A percentile compares a stretch with the other conserved stretches of the same genome.
phyloP scores from a whole-genome alignment of 2,113 vertebrate genomes.

The Lasiurus cinereus region DNA sequence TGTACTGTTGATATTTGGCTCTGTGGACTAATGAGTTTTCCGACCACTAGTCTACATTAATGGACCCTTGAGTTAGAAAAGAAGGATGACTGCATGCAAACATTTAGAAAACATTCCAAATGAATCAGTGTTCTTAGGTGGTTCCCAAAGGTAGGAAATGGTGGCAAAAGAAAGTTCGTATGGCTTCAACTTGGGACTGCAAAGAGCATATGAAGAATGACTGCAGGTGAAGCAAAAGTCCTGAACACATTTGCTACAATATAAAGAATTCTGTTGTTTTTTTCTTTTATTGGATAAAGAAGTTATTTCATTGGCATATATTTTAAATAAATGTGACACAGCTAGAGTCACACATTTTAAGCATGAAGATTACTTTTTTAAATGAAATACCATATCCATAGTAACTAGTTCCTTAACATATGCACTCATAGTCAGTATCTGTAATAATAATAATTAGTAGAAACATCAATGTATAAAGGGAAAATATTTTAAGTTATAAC shows the following conservation, averaged over 20 bases:
- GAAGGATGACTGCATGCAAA: not conserved
- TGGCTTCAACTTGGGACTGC: not conserved
- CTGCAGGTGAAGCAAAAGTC: not conserved
- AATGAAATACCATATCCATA: not conserved
- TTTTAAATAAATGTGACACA: not conserved
- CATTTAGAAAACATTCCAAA: not conserved
- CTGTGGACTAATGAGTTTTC: too few relatives aligned
- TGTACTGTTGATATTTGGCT: too few relatives aligned
- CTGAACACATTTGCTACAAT: not conserved
- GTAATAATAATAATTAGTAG: not conserved
- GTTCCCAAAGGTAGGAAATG: not conserved
- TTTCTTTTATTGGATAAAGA: not conserved
- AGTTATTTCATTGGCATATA: not conserved
- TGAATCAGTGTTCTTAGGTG: not conserved
- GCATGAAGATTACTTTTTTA: constrained; percentile 3
- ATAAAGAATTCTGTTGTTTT: not conserved
- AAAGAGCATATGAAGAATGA: not conserved
- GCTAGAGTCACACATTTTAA: constrained; percentile 4
- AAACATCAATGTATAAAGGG: not conserved
- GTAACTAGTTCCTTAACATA: not conserved
- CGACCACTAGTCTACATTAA: not conserved
- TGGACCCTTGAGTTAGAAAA: not conserved
- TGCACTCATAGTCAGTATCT: not conserved
- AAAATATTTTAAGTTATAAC: not conserved
- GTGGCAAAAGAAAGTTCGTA: not conserved